Conservation (phyloP, 1,140 invertebrate species). For the Teleopsis dalmanni region DNA sequence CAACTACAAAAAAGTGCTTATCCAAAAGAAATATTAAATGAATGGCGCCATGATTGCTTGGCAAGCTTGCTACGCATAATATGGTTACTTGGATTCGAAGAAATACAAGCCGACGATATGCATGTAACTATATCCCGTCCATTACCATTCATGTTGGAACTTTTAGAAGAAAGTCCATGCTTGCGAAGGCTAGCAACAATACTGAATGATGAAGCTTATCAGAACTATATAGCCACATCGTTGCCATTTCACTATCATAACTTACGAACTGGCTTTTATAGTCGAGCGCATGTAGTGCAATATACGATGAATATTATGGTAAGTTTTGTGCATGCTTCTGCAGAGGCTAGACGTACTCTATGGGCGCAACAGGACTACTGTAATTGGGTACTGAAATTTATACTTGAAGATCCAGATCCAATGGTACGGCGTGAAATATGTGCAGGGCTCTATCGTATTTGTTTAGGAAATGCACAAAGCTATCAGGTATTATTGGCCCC, state of each 20-base stretch:
- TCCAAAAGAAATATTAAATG: constrained; percentile 57
- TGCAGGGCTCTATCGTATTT: constrained; percentile 77
- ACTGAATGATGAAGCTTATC: constrained; percentile 72
- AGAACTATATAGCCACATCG: constrained; percentile 30
- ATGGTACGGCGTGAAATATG: constrained; percentile 81
- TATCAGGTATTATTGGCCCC: constrained; percentile 63
- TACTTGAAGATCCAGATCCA: constrained; percentile 77
- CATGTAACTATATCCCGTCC: constrained; percentile 55
- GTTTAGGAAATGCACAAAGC: constrained; percentile 60
- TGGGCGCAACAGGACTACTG: constrained; percentile 61
- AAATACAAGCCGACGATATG: constrained; percentile 52
- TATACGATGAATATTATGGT: constrained; percentile 74
- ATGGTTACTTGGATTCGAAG: constrained; percentile 74
- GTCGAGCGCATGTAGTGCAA: constrained; percentile 74
- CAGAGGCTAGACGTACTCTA: constrained; percentile 55
- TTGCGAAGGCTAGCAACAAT: constrained; percentile 78
- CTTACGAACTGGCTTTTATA: constrained; percentile 82
- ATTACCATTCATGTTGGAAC: constrained; percentile 64
- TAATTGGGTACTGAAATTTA: constrained; percentile 65
- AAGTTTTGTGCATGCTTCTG: constrained; percentile 74
- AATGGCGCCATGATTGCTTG: constrained; percentile 92
- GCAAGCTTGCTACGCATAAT: constrained; percentile 69
- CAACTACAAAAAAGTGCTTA: constrained; percentile 56
- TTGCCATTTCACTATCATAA: constrained; percentile 54
- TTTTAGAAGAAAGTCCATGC: constrained; percentile 77